Conservation (phyloP, 2,113 vertebrate species). For the Pangasianodon hypophthalmus region DNA sequence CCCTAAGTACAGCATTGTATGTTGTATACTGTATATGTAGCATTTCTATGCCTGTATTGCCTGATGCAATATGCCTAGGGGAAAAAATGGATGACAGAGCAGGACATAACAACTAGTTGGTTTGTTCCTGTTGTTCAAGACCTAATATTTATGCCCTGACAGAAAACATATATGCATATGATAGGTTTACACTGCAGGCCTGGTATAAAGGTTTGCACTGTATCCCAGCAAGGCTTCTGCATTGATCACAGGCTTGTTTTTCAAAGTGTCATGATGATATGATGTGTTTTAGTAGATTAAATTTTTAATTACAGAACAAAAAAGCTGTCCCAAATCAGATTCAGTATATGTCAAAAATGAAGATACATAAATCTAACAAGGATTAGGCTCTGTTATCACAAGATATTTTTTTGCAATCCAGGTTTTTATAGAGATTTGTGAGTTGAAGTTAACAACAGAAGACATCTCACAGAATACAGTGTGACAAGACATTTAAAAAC, state of each 20-base stretch:
- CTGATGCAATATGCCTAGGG: neutral
- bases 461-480: neutral
- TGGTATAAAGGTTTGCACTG: neutral
- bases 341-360: neutral
- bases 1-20: neutral
- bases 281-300: neutral
- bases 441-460: neutral
- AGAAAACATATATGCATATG: neutral
- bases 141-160: neutral
- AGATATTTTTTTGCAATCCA: neutral
- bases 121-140: neutral
- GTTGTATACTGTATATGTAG: neutral
- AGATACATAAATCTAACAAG: neutral
- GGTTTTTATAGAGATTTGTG: neutral
- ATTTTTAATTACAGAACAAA: neutral
- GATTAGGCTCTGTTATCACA: neutral
- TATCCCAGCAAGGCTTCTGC: neutral
- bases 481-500: neutral
- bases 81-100: neutral
- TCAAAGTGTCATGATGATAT: neutral
- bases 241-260: neutral
- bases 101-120: neutral
- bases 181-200: neutral
- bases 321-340: neutral
- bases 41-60: neutral